Percentiles rank a stretch among this genome's conserved stretches.
Conservation (phyloP, 2,797 vertebrate species). For the Melanitta fusca region DNA sequence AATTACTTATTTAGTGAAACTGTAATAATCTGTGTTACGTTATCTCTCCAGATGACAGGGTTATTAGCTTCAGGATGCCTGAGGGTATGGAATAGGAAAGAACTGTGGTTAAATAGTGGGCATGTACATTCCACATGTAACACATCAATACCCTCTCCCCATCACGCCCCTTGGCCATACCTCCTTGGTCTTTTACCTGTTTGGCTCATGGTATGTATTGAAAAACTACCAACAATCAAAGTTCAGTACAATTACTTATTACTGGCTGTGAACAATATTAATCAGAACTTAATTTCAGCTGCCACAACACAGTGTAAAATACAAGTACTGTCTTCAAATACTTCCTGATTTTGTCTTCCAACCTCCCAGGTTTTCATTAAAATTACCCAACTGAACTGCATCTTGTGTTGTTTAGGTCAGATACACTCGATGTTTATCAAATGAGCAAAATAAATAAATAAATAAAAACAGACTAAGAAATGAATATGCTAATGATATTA, state of each 20-base stretch:
- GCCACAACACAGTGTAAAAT: background rate
- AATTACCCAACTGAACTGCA: background rate
- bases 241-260: background rate
- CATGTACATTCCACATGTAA: background rate
- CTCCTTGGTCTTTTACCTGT: background rate
- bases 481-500: background rate
- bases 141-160: background rate
- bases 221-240: background rate
- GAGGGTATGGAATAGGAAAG: background rate
- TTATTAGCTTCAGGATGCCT: constrained; percentile 37
- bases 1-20: constrained; percentile 63
- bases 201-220: background rate
- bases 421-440: background rate
- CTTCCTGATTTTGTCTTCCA: background rate
- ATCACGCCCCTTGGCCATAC: background rate
- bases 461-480: background rate
- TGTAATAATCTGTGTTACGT: constrained; percentile 10
- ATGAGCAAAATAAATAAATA: background rate
- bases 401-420: background rate
- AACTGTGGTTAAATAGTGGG: background rate
- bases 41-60: constrained; percentile 36
- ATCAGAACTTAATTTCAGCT: background rate
- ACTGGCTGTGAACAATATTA: background rate
- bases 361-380: background rate
- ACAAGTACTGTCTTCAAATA: background rate